Conservation (phyloP, 2,113 vertebrate genomes). For the Gadus chalcogrammus region DNA sequence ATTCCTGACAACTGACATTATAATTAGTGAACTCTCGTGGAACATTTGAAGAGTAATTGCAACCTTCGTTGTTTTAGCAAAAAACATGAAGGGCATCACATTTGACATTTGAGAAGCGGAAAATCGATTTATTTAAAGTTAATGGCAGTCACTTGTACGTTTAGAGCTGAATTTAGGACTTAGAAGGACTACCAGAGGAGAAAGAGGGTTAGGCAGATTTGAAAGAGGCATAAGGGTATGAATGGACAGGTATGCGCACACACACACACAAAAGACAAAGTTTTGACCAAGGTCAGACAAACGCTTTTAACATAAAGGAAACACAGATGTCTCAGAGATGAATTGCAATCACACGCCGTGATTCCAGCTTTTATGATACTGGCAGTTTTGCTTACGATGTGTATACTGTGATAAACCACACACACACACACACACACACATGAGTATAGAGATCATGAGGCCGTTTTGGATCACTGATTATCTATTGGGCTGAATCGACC, state of each 20-base stretch:
- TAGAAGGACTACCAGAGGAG: too few species aligned
- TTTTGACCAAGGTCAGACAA: background rate
- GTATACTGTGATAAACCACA: slow-evolving; percentile 16
- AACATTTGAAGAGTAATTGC: too few species aligned
- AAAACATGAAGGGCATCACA: too few species aligned
- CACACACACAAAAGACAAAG: background rate
- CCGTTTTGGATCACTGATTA: slow-evolving; percentile 22
- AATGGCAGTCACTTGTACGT: too few species aligned
- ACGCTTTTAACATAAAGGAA: slow-evolving; percentile 4
- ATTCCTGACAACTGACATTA: too few species aligned
- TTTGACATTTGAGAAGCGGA: too few species aligned
- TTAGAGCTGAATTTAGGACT: too few species aligned
- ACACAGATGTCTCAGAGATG: slow-evolving; percentile 33
- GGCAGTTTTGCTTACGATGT: slow-evolving; percentile 14
- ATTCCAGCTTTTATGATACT: slow-evolving; percentile 38
- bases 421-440: background rate
- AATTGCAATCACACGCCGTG: slow-evolving; percentile 34
- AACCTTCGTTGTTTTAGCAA: too few species aligned
- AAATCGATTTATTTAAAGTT: too few species aligned
- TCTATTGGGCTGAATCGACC: slow-evolving; percentile 28
- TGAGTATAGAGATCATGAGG: slow-evolving; percentile 14
- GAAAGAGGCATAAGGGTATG: slow-evolving; percentile 24
- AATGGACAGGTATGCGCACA: background rate
- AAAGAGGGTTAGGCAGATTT: slow-evolving; percentile 1
- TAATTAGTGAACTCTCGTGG: too few species aligned